Evolutionary conservation across 2,113 vertebrate species (phyloP).

Genomic region (Anhinga rufa): DNA sequence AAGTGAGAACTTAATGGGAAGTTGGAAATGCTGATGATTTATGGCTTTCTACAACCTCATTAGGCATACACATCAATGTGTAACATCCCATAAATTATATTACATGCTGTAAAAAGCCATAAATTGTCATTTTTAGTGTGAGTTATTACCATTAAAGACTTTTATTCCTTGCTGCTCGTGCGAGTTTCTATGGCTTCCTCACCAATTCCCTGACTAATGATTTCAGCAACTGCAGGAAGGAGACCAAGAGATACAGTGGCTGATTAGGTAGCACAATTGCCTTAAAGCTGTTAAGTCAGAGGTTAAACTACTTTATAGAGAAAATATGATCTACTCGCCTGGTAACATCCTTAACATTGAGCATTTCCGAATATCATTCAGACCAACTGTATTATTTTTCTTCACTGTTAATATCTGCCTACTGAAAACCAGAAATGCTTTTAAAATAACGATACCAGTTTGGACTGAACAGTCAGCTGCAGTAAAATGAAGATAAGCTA

Average conservation of each 20-base stretch:
- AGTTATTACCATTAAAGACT: constrained; percentile 52
- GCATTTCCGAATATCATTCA: neutral
- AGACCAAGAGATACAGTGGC: neutral
- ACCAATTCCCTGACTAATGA: constrained; percentile 45
- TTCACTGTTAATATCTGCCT: neutral
- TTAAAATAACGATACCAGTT: neutral
- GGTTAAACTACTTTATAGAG: constrained; percentile 43
- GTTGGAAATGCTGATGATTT: constrained; percentile 4
- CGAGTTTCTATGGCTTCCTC: constrained; percentile 40
- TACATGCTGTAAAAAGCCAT: constrained; percentile 47
- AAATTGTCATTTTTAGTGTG: constrained; percentile 50
- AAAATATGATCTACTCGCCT: constrained; percentile 23
- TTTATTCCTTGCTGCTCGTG: constrained; percentile 32
- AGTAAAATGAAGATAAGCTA: neutral
- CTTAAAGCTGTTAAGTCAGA: constrained; percentile 48
- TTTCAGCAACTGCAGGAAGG: constrained; percentile 20
- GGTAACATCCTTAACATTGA: neutral
- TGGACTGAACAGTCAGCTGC: neutral
- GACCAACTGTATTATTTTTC: neutral
- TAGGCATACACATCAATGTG: constrained; percentile 24
- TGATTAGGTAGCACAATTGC: constrained; percentile 48
- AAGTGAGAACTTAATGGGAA: constrained; percentile 12
- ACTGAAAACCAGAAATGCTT: neutral
- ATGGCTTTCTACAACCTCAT: constrained; percentile 36
- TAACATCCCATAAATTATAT: constrained; percentile 50